phyloP scores from a whole-genome alignment of 2,888 invertebrate species.

The Linnaemya vulpina region DNA sequence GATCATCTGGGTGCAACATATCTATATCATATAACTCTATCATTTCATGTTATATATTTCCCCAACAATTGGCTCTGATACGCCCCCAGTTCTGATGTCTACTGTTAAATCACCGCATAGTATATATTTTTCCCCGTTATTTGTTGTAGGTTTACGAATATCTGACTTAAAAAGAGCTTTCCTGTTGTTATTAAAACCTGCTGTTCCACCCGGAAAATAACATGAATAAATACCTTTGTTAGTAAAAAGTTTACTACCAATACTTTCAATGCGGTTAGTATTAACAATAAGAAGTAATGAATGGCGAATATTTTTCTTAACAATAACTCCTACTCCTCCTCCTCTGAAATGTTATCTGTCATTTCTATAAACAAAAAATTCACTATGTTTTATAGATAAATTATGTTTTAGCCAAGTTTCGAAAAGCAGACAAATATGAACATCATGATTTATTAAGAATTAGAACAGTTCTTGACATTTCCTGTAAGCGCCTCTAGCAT shows the following conservation, averaged over 20 bases:
- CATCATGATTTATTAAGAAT: slow-evolving; percentile 1
- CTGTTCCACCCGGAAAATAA: too few relatives aligned
- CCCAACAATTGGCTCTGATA: too few relatives aligned
- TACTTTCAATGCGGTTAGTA: slow-evolving; percentile 12
- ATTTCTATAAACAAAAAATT: slow-evolving; percentile 14
- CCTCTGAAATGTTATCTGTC: slow-evolving; percentile 3
- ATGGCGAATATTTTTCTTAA: not conserved
- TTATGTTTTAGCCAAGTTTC: not conserved
- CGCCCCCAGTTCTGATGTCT: too few relatives aligned
- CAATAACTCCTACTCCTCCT: not conserved
- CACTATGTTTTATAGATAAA: slow-evolving; percentile 8
- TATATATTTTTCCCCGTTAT: too few relatives aligned
- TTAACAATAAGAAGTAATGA: slow-evolving; percentile 13
- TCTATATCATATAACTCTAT: too few relatives aligned
- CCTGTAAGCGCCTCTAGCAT: slow-evolving; percentile 31
- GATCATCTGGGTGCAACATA: too few relatives aligned
- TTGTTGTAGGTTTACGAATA: too few relatives aligned
- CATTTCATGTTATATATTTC: too few relatives aligned
- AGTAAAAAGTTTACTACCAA: slow-evolving; percentile 14
- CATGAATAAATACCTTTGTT: slow-evolving; percentile 25
- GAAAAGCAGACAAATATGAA: slow-evolving; percentile 6
- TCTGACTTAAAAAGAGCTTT: too few relatives aligned
- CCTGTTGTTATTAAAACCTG: too few relatives aligned
- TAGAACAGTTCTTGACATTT: slow-evolving; percentile 19
- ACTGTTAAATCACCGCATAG: too few relatives aligned